Base-by-base conservation (phyloP, 2,888 invertebrate genomes). In the Ariolimax columbianus region DNA sequence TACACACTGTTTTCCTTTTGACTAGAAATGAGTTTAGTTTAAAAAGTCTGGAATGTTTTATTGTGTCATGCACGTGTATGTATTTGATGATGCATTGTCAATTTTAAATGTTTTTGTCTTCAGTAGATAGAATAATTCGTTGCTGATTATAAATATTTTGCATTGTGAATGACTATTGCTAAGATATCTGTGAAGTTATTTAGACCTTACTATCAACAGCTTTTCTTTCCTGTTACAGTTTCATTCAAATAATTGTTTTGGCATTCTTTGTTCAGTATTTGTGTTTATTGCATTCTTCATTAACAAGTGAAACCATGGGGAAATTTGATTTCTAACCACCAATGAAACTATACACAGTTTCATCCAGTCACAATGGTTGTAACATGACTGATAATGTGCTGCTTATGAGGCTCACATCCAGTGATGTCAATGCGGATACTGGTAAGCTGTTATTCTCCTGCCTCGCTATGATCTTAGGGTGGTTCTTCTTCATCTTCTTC, bases 131-230 rank as follows among this genome's bases (percentile, higher is more conserved):
- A 75, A 75, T 36, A 17, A 51, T 33, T n/a, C 33, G 51, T 72
- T 43, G 14, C n/a, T 47, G n/a, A 73, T 14, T 6, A 19, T 17
- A 73, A 73, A 11, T 11, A 40, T 30, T 73, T 47, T 73, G 30
- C 43, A 26, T 26, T 81, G 38, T 63, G 55, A 33, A 47, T 72
- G 19, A 23, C 30, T 59, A 26, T 40, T 63, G 40, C 23, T 63
- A 82, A 82, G 66, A 47, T 63, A 81, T 75, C 43, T 82, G 66
- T 33, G 63, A 77, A 59, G 36, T 70, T 72, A 36, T 72, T 68
- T 0, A 47, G 68, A 68, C n/a, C 70, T 73, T 55, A 81, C 55
- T 19, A 1, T 40, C n/a, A 43, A n/a, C 11, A 43, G 43, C 14
- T 43, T n/a, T 43, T 43, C 17, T 73, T 26, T 43, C 11, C 7